Evolutionary conservation across 2,797 vertebrate species (phyloP), one percentile per base, ranked within the genome.

Genomic region (Eremophila alpestris): DNA sequence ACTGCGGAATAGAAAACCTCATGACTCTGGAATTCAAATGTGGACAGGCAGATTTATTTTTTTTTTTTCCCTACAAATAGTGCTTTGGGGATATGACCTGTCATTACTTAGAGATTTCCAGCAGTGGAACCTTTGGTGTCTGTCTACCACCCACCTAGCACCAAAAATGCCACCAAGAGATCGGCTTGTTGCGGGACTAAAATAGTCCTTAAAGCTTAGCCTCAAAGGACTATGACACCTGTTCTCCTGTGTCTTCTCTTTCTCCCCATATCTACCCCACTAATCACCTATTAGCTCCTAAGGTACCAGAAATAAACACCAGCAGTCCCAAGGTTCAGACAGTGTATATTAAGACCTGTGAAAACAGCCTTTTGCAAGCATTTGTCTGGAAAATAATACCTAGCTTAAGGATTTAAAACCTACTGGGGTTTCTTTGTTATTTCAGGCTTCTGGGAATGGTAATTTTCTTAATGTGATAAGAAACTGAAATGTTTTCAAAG

Each of bases 261-360:
- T 93, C 89, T 83, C 90, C 96, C 84, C 73, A 10, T 90, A 71
- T 95, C 87, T 80, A 58, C 90, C 60, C 30, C 45, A 38, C 94
- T 97, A 97, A 98, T 97, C 95, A 34, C 93, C 94, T 96, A 48
- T 95, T 97, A 97, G 90, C 87, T 94, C 65, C 79, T 73, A 87
- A 90, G 78, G 78, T 79, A 90, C 58, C 70, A 97, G 97, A 98
- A 97, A 96, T 96, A 97, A 97, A 97, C 97, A 97, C 27, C 36
- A 82, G 90, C 64, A 90, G 77, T 88, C 58, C 63, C 56, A 48
- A 76, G 86, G 78, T 83, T 96, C 88, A 55, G 36, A 51, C 32
- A 77, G 74, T 62, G 29, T 56, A 30, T 83, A 83, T 43, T 93
- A 77, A 92, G 83, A 59, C n/a, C 60, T 87, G 70, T 92, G 65